Evolutionary conservation across 2,113 vertebrate genomes (phyloP).

Genomic region (Ptilorrhoa leucosticta): DNA sequence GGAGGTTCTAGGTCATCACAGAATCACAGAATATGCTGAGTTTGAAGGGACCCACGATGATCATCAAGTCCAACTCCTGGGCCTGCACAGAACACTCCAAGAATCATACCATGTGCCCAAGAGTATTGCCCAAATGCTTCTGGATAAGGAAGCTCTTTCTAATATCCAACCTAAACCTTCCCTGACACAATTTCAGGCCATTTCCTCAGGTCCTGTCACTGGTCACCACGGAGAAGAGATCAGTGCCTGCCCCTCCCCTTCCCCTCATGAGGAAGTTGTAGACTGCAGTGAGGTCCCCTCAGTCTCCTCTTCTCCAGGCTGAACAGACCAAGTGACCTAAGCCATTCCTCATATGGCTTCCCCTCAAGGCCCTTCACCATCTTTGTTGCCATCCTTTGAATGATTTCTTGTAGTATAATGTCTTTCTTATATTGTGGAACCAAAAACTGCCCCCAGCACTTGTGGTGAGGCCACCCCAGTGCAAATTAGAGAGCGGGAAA

Average conservation of each 20-base stretch:
- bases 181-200: neutral
- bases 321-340: neutral
- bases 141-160: neutral
- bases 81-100: neutral
- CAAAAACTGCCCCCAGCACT: neutral
- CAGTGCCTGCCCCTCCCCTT: neutral
- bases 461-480: fast-evolving
- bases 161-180: neutral
- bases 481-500: neutral
- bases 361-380: neutral
- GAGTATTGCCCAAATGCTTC: neutral
- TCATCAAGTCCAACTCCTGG: neutral
- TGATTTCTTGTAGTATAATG: neutral
- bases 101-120: neutral
- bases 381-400: neutral
- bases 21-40: neutral
- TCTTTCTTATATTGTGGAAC: neutral
- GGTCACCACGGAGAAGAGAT: neutral
- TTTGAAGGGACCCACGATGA: neutral
- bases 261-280: neutral
- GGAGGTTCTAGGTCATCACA: neutral
- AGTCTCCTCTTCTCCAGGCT: neutral
- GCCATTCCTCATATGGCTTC: fast-evolving
- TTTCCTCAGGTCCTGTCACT: neutral
- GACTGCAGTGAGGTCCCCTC: neutral